Base-by-base conservation (phyloP, 2,113 vertebrate genomes). In the Clarias gariepinus region DNA sequence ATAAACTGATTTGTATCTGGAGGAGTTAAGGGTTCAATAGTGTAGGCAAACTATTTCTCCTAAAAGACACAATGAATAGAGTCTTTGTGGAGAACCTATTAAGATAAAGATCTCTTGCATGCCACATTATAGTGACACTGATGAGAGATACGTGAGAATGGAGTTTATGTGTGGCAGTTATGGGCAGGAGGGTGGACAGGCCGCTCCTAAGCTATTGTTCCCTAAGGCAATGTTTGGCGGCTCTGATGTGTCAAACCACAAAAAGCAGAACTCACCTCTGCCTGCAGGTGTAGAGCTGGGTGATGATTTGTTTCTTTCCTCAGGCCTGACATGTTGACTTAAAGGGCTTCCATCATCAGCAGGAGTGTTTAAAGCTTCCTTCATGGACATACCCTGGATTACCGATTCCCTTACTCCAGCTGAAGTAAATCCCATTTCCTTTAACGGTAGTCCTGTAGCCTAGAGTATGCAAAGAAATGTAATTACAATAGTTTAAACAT, bases 231-330 rank as follows among this genome's bases (percentile, higher is more conserved):
- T 77, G 87, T 88, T 57, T 81, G 64, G 13, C 10, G 88, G 82
- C 85, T 87, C 89, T 90, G 92, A 94, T 94, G 88, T 90, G 81
- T 55, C 90, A 89, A 91, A 90, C 90, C 90, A 33, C 82, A 93
- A 95, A 83, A 95, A 95, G 93, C 87, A 94, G 94, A 95, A 95
- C 94, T 95, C 91, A 94, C 94, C 94, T 80, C 92, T 93, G 89
- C 90, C 91, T 57, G 84, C 87, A 86, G 89, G 81, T 87, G 83
- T 86, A 84, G 61, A 64, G 28, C 81, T 64, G 81, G 36, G 60
- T 47, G 78, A 83, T 71, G 87, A 79, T 73, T 79, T 33, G 30
- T 47, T 55, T 66, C 16, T 57, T 25, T 68, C 58, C 80, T 74
- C 89, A 78, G 73, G 47, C 84, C 81, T 63, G 18, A 47, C 33